A percentile compares a stretch with the other conserved stretches of the same genome.
These are phyloP conservation scores for Podotricha telesiphe DNA, from an alignment of 2,888 invertebrate genomes.

Conservation along the genomic window DNA sequence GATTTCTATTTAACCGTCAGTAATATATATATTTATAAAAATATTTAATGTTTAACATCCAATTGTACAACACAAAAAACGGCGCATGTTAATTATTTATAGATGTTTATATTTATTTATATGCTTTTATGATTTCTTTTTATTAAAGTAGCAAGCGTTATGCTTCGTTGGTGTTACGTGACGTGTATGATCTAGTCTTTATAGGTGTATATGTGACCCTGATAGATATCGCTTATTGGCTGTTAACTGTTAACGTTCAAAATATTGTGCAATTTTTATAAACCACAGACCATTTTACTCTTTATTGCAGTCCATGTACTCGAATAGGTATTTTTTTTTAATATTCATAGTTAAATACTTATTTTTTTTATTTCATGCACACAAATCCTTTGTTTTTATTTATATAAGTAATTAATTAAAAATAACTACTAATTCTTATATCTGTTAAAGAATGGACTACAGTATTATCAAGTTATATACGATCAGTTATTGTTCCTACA, in stretches of 20 bases:
- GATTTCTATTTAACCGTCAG: neutral
- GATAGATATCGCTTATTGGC: conserved; percentile 37
- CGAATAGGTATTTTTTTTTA: neutral
- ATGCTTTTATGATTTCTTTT: neutral
- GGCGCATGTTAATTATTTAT: conserved; percentile 4
- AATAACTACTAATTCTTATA: too few species aligned
- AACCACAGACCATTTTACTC: conserved; percentile 12
- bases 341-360: neutral
- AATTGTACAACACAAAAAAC: neutral
- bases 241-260: conserved; percentile 37
- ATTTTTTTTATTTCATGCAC: neutral
- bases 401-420: too few species aligned
- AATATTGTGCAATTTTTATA: conserved; percentile 23
- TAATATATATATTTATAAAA: neutral
- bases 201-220: conserved; percentile 28
- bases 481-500: conserved; percentile 36
- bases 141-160: conserved; percentile 3
- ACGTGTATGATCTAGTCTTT: conserved; percentile 33
- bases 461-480: conserved; percentile 1
- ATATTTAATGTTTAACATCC: neutral
- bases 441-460: neutral
- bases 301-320: conserved; percentile 14
- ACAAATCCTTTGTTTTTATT: neutral
- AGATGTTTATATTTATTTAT: neutral
- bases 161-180: conserved; percentile 27